A percentile compares a stretch with the other conserved stretches of the same genome.
Evolutionary conservation across 92 coral and sea anemone genomes (phyloP).

Genomic region (Bergia puertoricense): DNA sequence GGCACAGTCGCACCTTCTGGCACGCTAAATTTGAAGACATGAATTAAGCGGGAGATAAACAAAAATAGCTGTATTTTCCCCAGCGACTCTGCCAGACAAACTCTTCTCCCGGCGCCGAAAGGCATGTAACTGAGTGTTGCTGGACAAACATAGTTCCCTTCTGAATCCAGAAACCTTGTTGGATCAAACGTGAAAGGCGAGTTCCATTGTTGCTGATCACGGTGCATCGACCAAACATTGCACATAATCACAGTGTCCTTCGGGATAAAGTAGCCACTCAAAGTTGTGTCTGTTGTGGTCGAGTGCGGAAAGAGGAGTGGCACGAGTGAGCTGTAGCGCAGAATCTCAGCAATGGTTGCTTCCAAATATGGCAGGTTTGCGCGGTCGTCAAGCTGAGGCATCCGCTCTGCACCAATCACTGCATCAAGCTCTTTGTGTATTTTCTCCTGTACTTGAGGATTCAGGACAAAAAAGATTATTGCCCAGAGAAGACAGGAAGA

Average conservation of each 20-base stretch:
- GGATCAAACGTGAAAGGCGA: slow-evolving; percentile 88
- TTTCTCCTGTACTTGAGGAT: slow-evolving; percentile 79
- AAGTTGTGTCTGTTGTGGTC: slow-evolving; percentile 81
- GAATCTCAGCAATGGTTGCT: slow-evolving; percentile 87
- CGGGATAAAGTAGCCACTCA: slow-evolving; percentile 80
- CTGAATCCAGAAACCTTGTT: slow-evolving; percentile 77
- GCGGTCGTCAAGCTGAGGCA: slow-evolving; percentile 84
- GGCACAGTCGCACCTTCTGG: slow-evolving; percentile 69
- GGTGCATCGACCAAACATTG: slow-evolving; percentile 95
- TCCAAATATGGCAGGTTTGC: slow-evolving; percentile 78
- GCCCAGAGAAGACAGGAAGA: slow-evolving; percentile 91
- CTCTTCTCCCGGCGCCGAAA: slow-evolving; percentile 91
- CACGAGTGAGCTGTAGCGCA: slow-evolving; percentile 85
- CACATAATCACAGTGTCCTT: slow-evolving; percentile 84
- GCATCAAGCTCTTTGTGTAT: slow-evolving; percentile 83
- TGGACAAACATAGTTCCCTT: slow-evolving; percentile 82
- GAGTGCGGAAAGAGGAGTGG: slow-evolving; percentile 96
- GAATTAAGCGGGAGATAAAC: slow-evolving; percentile 80
- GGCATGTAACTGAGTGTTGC: slow-evolving; percentile 92
- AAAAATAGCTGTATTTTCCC: slow-evolving; percentile 87
- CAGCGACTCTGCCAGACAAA: slow-evolving; percentile 94
- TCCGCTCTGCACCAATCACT: slow-evolving; percentile 79
- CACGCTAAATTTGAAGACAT: slow-evolving; percentile 78
- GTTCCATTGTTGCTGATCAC: slow-evolving; percentile 86
- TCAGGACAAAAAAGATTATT: slow-evolving; percentile 80